These are phyloP conservation scores for Urophycis tenuis DNA, from an alignment of 2,797 vertebrate species.

Conservation along the genomic window DNA sequence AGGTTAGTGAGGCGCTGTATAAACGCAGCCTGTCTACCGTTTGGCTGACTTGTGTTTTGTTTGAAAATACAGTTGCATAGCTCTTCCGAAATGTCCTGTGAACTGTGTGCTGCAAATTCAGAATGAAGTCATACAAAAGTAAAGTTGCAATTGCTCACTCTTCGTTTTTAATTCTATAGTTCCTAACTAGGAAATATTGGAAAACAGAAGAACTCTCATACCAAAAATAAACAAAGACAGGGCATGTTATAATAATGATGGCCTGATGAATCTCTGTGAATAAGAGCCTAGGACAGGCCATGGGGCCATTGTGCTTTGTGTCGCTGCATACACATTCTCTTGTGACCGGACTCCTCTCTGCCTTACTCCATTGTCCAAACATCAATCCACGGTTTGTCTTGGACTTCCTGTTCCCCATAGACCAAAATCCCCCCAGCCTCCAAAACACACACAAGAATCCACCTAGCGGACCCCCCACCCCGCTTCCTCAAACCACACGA, in stretches of 20 bases:
- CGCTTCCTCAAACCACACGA: neutral
- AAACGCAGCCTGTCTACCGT: neutral
- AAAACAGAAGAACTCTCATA: neutral
- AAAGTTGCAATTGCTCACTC: neutral
- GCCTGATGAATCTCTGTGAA: neutral
- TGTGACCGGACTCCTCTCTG: neutral
- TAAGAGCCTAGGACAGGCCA: neutral
- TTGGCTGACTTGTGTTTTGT: neutral
- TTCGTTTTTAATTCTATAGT: too few species aligned
- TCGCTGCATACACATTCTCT: neutral
- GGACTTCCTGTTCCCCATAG: neutral
- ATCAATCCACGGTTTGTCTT: neutral
- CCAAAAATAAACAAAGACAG: neutral
- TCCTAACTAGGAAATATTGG: too few species aligned
- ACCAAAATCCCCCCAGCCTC: neutral
- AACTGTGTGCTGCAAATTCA: neutral
- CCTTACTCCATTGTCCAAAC: conserved; percentile 3
- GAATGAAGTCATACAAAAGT: neutral
- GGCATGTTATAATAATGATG: neutral
- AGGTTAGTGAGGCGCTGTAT: neutral
- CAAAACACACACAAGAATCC: conserved; percentile 20
- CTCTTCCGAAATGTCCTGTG: neutral
- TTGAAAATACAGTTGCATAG: neutral
- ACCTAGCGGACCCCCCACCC: neutral
- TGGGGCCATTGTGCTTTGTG: neutral